Evolutionary conservation across 2,888 invertebrate genomes (phyloP).

Genomic region (Brachypalpus laphriformis): DNA sequence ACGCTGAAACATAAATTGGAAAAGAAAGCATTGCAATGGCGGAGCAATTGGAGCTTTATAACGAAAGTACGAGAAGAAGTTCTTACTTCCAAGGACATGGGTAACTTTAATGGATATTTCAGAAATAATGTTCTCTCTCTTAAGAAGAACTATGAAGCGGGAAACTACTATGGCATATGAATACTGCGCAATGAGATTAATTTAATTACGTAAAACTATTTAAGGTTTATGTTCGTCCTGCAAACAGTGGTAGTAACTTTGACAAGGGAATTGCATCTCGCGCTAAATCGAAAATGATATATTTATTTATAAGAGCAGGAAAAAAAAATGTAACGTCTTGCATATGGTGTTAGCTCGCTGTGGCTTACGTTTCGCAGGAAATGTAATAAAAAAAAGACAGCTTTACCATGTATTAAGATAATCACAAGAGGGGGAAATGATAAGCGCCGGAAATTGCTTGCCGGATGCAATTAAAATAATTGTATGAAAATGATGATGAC

Average conservation of each 20-base stretch:
- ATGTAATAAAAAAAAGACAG: slow-evolving; percentile 37
- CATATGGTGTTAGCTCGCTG: background rate
- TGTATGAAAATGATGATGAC: slow-evolving; percentile 47
- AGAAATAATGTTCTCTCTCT: background rate
- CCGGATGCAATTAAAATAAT: slow-evolving; percentile 60
- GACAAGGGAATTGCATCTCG: slow-evolving; percentile 4
- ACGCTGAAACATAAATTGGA: background rate
- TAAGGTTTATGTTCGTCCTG: background rate
- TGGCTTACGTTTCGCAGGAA: slow-evolving; percentile 22
- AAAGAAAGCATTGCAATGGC: background rate
- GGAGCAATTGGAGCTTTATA: background rate
- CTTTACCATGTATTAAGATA: slow-evolving; percentile 53
- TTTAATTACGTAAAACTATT: slow-evolving; percentile 44
- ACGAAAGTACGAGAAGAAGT: background rate
- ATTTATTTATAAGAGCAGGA: slow-evolving; percentile 44
- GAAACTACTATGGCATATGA: slow-evolving; percentile 2
- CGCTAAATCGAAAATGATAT: slow-evolving; percentile 40
- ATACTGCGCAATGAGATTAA: slow-evolving; percentile 33
- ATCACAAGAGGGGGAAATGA: slow-evolving; percentile 2
- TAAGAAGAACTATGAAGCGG: background rate
- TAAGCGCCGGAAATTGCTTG: slow-evolving; percentile 43
- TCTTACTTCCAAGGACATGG: background rate
- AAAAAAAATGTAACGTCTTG: background rate
- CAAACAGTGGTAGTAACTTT: background rate
- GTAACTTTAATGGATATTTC: background rate